Base-by-base conservation (phyloP, 2,888 invertebrate species). In the Drosophila quinaria region DNA sequence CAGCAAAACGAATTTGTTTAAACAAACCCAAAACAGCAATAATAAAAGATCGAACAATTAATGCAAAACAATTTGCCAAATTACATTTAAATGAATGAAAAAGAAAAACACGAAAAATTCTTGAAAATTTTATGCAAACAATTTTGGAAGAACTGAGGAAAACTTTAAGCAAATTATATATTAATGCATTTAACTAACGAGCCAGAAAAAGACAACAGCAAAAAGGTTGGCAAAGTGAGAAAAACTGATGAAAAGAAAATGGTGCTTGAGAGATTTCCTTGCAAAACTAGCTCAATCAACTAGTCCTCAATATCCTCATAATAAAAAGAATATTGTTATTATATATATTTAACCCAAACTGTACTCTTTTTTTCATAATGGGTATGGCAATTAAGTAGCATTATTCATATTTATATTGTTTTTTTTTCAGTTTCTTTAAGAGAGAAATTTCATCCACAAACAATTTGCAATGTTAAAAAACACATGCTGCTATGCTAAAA, bases 1-100 rank as follows among this genome's bases (percentile, higher is more conserved):
- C 83, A 84, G 69, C 63, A 71, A 76, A 70, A 84, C 87, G 84
- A 84, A 84, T 84, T 84, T 84, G 81, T 84, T 85, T 81, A 74
- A 69, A 47, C 42, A 33, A 70, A 67, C 60, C 52, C 46, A 55
- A 79, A 79, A 78, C 73, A 72, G 72, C 78, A 78, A 80, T 70
- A 79, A 74, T 64, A 67, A 64, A 46, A 58, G 62, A 77, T 68
- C 33, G 56, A 72, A 72, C 41, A 68, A 80, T 49, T 54, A 58
- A 70, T 61, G 35, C 33, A 71, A 83, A 78, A 58, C 64, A 66
- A 84, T 67, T 78, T 78, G 82, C 84, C 82, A 85, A 84, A 84
- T 72, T 80, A 71, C 56, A 50, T 70, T 59, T 83, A 46, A 62
- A 42, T 8, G 55, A 62, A 65, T 10, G 19, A 39, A 39, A 42